Base-by-base conservation (phyloP, 2,797 vertebrate species). In the Galagoides demidoff region DNA sequence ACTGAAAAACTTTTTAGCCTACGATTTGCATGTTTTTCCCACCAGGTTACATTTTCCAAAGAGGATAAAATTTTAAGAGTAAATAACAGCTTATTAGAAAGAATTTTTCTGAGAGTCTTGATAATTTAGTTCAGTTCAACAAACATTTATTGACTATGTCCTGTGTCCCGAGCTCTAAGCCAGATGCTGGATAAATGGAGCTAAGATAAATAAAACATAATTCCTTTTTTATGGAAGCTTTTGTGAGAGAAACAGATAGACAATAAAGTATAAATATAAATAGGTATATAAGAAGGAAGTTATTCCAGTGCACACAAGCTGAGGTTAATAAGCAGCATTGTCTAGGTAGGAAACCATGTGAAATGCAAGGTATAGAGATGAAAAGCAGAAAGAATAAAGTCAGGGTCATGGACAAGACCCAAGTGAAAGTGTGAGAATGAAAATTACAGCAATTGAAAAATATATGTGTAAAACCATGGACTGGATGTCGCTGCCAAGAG, bases 1-100 rank as follows among this genome's bases (percentile, higher is more conserved):
- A 63, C 37, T 66, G 63, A 59, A 76, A 95, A 74, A 52, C 22
- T 34, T 81, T 91, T 92, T 73, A 79, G 1, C 23, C 27, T 76
- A 85, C 82, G 64, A 81, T 7, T 73, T 92, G 43, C 45, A 64
- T 79, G 31, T 52, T 96, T 97, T 94, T 70, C 31, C 90, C 70
- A 89, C 29, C 7, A 57, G 52, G 63, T 89, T 78, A 91, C 74
- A 93, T 11, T 57, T 96, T 93, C 29, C 70, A 86, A 92, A 96
- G 59, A 49, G 88, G 73, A 68, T 78, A 84, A 49, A 94, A 77
- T 71, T 94, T 82, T 85, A 77, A 90, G 45, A 63, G 37, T 82
- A 22, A 87, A 88, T 92, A 25, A 25, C 1, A 87, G 23, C n/a
- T 94, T 20, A 73, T 70, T 83, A 79, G 73, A n/a, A 83, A 92